Percentiles rank a stretch among this genome's conserved stretches.
phyloP scores from a whole-genome alignment of 2,797 vertebrate genomes.

The Macropus fuliginosus region DNA sequence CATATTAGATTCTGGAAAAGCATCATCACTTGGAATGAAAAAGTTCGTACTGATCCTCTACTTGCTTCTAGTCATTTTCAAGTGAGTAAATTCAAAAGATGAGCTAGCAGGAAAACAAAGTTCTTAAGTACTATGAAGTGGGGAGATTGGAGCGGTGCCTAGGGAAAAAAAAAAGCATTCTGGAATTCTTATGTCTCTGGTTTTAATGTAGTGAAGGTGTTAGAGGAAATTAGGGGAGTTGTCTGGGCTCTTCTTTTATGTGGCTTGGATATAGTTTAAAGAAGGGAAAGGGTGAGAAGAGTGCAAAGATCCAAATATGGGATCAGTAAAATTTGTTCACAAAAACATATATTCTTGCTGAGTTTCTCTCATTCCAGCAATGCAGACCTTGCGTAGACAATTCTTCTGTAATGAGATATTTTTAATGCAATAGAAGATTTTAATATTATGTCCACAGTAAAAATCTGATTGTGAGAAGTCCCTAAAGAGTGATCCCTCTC shows the following conservation, averaged over 20 bases:
- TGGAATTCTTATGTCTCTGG: conserved; percentile 60
- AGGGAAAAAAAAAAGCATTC: conserved; percentile 24
- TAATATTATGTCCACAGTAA: background rate
- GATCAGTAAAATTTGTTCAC: background rate
- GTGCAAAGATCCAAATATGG: background rate
- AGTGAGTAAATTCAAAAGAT: conserved; percentile 44
- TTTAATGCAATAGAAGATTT: background rate
- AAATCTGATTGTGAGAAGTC: background rate
- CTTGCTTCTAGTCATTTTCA: background rate
- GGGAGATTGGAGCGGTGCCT: conserved; percentile 52
- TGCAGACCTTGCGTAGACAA: background rate
- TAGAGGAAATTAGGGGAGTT: conserved; percentile 66
- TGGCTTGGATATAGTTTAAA: conserved; percentile 76
- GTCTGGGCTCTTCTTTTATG: conserved; percentile 69
- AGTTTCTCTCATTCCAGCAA: background rate
- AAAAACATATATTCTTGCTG: conserved; percentile 4
- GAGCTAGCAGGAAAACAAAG: conserved; percentile 2
- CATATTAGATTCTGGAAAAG: background rate
- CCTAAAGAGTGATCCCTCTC: background rate
- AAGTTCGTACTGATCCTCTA: background rate
- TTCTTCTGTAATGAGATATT: background rate
- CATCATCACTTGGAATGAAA: background rate
- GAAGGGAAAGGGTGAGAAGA: conserved; percentile 9
- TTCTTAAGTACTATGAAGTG: conserved; percentile 1
- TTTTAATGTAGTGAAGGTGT: conserved; percentile 67